Percentiles rank a stretch among this genome's conserved stretches.
Conservation (phyloP, 2,888 invertebrate species). For the Torymus auratus region DNA sequence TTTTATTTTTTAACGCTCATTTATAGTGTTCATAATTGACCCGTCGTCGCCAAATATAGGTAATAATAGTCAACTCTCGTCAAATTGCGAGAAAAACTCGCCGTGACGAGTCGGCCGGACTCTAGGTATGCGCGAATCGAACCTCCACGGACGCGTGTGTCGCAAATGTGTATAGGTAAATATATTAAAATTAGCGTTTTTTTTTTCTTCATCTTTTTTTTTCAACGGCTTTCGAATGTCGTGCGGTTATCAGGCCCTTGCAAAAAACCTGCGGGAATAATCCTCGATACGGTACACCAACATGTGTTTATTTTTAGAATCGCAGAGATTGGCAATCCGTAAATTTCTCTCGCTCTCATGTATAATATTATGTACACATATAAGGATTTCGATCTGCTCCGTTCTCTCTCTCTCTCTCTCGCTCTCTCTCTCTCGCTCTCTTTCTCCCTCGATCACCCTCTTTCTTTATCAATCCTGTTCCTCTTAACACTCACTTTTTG, state of each 20-base stretch:
- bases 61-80: constrained; percentile 14
- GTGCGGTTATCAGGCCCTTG: constrained; percentile 36
- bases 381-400: constrained; percentile 33
- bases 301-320: constrained; percentile 33
- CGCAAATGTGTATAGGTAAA: constrained; percentile 47
- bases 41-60: neutral
- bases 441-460: constrained; percentile 16
- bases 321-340: constrained; percentile 47
- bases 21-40: constrained; percentile 38
- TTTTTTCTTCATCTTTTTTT: neutral
- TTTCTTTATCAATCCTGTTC: constrained; percentile 18
- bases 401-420: constrained; percentile 22
- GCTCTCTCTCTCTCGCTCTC: constrained; percentile 8
- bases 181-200: constrained; percentile 53
- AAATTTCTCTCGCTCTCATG: constrained; percentile 14
- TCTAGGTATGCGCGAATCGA: neutral
- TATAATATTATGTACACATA: constrained; percentile 37
- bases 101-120: neutral
- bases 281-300: constrained; percentile 40
- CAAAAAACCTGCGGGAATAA: constrained; percentile 37
- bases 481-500: constrained; percentile 54
- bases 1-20: too few species aligned
- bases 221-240: constrained; percentile 1
- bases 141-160: constrained; percentile 26
- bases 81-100: constrained; percentile 44